Percentiles rank a stretch among this genome's conserved stretches.
Conservation (phyloP, 1,140 invertebrate species). For the Caenorhabditis tropicalis region DNA sequence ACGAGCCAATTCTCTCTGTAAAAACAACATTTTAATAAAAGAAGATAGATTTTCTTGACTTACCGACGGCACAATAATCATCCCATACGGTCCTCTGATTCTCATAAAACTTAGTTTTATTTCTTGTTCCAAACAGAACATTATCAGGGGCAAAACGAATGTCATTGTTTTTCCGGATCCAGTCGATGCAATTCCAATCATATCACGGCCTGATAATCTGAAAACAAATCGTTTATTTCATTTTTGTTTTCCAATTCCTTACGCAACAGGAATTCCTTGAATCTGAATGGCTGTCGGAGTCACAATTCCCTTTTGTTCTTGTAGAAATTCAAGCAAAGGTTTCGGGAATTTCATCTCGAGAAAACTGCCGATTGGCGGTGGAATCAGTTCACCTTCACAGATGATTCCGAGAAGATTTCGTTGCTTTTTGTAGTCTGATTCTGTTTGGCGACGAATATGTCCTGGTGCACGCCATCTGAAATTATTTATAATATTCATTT, state of each 20-base stretch:
- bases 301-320: slow-evolving; percentile 82
- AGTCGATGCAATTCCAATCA: slow-evolving; percentile 98
- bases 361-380: slow-evolving; percentile 87
- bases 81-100: slow-evolving; percentile 91
- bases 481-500: slow-evolving; percentile 17
- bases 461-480: slow-evolving; percentile 85
- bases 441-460: slow-evolving; percentile 79
- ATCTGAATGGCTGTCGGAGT: slow-evolving; percentile 96
- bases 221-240: neutral
- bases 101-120: slow-evolving; percentile 80
- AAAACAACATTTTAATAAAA: slow-evolving; percentile 48
- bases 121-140: slow-evolving; percentile 95
- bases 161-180: slow-evolving; percentile 98
- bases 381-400: slow-evolving; percentile 91
- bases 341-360: slow-evolving; percentile 95
- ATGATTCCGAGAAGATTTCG: slow-evolving; percentile 84
- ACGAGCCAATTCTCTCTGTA: slow-evolving; percentile 87
- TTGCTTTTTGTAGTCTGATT: slow-evolving; percentile 81
- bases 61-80: slow-evolving; percentile 93
- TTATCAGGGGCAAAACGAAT: slow-evolving; percentile 93
- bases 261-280: slow-evolving; percentile 94
- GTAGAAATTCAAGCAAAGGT: slow-evolving; percentile 81
- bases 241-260: slow-evolving; percentile 41
- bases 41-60: slow-evolving; percentile 51
- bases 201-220: slow-evolving; percentile 88